phyloP scores from a whole-genome alignment of 1,140 invertebrate genomes.

The Trachymyrmex cornetzi region DNA sequence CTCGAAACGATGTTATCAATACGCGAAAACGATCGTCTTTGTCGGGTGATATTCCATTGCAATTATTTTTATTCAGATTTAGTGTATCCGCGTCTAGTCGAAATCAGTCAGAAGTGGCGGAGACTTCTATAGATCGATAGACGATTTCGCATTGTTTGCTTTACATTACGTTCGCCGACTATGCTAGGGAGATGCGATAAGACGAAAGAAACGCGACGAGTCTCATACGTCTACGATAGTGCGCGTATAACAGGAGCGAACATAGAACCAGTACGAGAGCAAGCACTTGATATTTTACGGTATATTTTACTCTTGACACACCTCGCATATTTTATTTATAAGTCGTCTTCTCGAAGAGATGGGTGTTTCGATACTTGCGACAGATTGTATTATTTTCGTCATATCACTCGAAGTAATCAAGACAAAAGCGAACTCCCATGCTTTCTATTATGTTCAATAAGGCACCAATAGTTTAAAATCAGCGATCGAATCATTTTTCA shows the following conservation, averaged over 20 bases:
- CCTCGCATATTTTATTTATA: slow-evolving; percentile 76
- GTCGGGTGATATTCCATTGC: slow-evolving; percentile 51
- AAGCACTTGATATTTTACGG: slow-evolving; percentile 68
- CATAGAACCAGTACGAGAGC: slow-evolving; percentile 26
- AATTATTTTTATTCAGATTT: slow-evolving; percentile 64
- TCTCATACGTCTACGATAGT: slow-evolving; percentile 55
- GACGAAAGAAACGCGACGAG: slow-evolving; percentile 49
- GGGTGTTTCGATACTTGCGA: slow-evolving; percentile 49
- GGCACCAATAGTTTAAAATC: slow-evolving; percentile 30
- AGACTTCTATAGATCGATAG: slow-evolving; percentile 65
- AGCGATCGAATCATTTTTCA: slow-evolving; percentile 33
- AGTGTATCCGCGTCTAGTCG: slow-evolving; percentile 57
- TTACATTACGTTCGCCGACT: slow-evolving; percentile 60
- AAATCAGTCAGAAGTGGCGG: slow-evolving; percentile 66
- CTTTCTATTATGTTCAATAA: background rate
- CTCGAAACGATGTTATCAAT: slow-evolving; percentile 62
- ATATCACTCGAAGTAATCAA: slow-evolving; percentile 37
- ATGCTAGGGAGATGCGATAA: slow-evolving; percentile 65
- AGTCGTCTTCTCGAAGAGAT: slow-evolving; percentile 41
- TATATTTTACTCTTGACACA: slow-evolving; percentile 61
- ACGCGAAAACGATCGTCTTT: slow-evolving; percentile 35
- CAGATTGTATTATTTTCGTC: slow-evolving; percentile 29
- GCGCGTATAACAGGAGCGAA: slow-evolving; percentile 64
- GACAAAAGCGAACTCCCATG: slow-evolving; percentile 16
- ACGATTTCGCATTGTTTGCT: slow-evolving; percentile 57